Evolutionary conservation across 2,888 invertebrate species (phyloP).

Genomic region (Athalia rosae): DNA sequence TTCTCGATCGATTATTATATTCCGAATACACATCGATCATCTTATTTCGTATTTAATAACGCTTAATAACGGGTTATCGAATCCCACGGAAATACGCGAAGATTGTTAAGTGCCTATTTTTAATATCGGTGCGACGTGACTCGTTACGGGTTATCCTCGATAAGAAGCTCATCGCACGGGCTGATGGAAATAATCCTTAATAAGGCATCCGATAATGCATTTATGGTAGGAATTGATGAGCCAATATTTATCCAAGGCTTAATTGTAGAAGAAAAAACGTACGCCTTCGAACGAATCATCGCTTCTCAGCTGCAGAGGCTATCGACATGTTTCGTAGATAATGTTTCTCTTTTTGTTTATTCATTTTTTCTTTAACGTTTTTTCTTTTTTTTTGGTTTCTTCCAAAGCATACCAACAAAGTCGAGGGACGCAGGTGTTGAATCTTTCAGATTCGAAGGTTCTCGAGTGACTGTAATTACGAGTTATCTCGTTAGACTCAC

Average conservation of each 20-base stretch:
- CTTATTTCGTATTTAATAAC: not conserved
- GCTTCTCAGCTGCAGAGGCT: too few species aligned
- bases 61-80: conserved; percentile 26
- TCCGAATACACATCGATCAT: not conserved
- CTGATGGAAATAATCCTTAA: not conserved
- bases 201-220: too few species aligned
- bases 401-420: not conserved
- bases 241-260: not conserved
- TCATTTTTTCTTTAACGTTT: not conserved
- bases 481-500: conserved; percentile 22
- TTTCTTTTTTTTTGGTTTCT: too few species aligned
- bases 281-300: too few species aligned
- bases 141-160: conserved; percentile 4
- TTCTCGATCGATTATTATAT: not conserved
- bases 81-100: conserved; percentile 3
- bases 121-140: conserved; percentile 13
- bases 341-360: not conserved
- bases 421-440: conserved; percentile 16
- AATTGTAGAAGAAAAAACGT: not conserved
- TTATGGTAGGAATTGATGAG: not conserved
- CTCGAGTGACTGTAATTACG: conserved; percentile 27
- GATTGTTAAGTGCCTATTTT: conserved; percentile 31
- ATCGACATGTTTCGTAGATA: not conserved
- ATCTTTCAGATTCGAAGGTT: conserved; percentile 19
- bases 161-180: not conserved